A percentile compares a stretch with the other conserved stretches of the same genome.
phyloP scores from a whole-genome alignment of 2,888 invertebrate genomes.

The Brachypterus glaber region DNA sequence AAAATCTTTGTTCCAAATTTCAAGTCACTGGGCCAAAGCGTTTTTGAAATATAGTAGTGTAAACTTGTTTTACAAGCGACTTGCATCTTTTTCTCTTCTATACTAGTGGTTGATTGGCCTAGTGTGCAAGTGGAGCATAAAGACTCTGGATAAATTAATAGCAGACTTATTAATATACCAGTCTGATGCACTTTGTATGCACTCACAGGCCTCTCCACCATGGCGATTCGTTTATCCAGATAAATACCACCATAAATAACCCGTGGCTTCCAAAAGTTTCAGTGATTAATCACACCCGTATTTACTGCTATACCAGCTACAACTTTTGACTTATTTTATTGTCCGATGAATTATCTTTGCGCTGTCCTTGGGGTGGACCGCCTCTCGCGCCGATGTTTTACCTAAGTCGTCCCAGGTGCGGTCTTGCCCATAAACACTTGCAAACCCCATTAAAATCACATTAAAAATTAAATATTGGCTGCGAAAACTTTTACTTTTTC shows the following conservation, averaged over 20 bases:
- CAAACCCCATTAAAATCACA: constrained; percentile 25
- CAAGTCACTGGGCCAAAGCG: too few relatives aligned
- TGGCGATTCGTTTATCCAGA: constrained; percentile 32
- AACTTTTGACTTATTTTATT: constrained; percentile 34
- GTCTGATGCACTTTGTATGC: constrained; percentile 17
- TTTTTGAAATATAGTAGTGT: too few relatives aligned
- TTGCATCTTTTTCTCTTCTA: too few relatives aligned
- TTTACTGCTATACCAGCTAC: constrained; percentile 31
- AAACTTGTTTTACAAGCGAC: too few relatives aligned
- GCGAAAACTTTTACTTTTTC: too few relatives aligned
- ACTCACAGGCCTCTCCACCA: constrained; percentile 1
- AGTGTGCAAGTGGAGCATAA: constrained; percentile 30
- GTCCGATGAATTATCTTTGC: constrained; percentile 32
- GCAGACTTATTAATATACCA: constrained; percentile 32
- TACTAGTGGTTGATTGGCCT: too few relatives aligned
- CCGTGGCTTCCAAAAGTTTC: constrained; percentile 34
- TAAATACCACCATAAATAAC: constrained; percentile 36
- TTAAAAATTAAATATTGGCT: constrained; percentile 27
- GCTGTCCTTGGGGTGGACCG: constrained; percentile 17
- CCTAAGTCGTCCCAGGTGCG: constrained; percentile 4
- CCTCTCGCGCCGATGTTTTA: background rate
- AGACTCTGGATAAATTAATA: constrained; percentile 33
- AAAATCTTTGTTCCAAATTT: too few relatives aligned
- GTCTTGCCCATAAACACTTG: constrained; percentile 8
- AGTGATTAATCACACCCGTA: constrained; percentile 36